A percentile compares a stretch with the other conserved stretches of the same genome.
phyloP scores from a whole-genome alignment of 2,888 invertebrate species.

The Arge pagana region DNA sequence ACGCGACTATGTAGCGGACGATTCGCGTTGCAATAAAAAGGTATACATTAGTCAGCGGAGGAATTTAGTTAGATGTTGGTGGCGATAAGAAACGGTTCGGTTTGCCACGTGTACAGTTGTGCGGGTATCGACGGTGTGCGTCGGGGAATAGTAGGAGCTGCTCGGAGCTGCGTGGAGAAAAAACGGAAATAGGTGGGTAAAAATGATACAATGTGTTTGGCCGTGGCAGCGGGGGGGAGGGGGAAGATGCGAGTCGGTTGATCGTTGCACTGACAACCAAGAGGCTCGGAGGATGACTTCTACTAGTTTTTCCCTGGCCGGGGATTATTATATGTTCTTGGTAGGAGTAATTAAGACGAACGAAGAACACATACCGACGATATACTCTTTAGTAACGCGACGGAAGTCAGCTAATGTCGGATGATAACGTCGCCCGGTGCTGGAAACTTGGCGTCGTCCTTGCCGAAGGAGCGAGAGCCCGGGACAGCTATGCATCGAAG shows the following conservation, averaged over 20 bases:
- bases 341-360: constrained; percentile 43
- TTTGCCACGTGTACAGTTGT: neutral
- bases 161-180: too few relatives aligned
- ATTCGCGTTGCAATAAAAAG: too few relatives aligned
- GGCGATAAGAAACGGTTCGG: constrained; percentile 35
- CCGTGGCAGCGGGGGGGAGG: too few relatives aligned
- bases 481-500: too few relatives aligned
- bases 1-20: too few relatives aligned
- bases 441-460: neutral
- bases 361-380: constrained; percentile 34
- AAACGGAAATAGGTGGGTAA: too few relatives aligned
- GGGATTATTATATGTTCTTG: constrained; percentile 43
- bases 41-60: constrained; percentile 29
- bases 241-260: too few relatives aligned
- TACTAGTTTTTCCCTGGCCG: constrained; percentile 42
- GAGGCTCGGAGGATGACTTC: constrained; percentile 36
- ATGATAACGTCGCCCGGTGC: constrained; percentile 7
- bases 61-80: constrained; percentile 41
- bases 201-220: too few relatives aligned
- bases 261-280: too few relatives aligned
- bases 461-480: too few relatives aligned
- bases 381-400: constrained; percentile 14
- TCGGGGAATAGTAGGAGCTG: neutral
- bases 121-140: neutral
- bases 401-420: constrained; percentile 5